A percentile compares a stretch with the other conserved stretches of the same genome.
Evolutionary conservation across 2,888 invertebrate species (phyloP).

Genomic region (Hyposoter didymator): DNA sequence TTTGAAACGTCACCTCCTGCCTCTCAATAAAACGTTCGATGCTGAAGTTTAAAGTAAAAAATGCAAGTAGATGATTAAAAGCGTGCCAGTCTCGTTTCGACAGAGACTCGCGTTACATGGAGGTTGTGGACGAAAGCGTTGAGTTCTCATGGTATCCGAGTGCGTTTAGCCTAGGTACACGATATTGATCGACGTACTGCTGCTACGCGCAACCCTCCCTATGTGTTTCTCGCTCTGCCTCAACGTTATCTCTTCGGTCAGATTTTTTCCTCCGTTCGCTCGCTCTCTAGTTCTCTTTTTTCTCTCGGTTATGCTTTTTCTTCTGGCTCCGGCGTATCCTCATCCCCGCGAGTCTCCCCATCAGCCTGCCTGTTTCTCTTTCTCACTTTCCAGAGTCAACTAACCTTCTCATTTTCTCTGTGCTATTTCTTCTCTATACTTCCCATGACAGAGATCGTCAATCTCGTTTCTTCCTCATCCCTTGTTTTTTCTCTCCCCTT

Average conservation of each 20-base stretch:
- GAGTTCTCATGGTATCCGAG: slow-evolving; percentile 73
- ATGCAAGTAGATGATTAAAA: background rate
- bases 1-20: background rate
- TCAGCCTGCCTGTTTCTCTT: slow-evolving; percentile 13
- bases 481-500: slow-evolving; percentile 34
- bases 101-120: slow-evolving; percentile 22
- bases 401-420: slow-evolving; percentile 38
- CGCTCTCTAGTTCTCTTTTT: slow-evolving; percentile 31
- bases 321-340: slow-evolving; percentile 43
- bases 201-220: slow-evolving; percentile 59
- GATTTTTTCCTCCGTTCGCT: slow-evolving; percentile 29
- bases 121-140: slow-evolving; percentile 49
- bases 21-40: background rate
- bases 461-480: slow-evolving; percentile 59
- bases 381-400: slow-evolving; percentile 40
- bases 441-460: slow-evolving; percentile 62
- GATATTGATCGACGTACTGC: slow-evolving; percentile 81
- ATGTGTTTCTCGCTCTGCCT: slow-evolving; percentile 63
- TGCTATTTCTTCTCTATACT: slow-evolving; percentile 44
- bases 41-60: background rate
- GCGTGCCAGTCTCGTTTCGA: background rate
- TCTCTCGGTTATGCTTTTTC: slow-evolving; percentile 40
- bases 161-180: slow-evolving; percentile 77
- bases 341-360: slow-evolving; percentile 16
- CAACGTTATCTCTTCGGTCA: slow-evolving; percentile 54